phyloP scores from a whole-genome alignment of 2,888 invertebrate genomes.

The Brachypterus glaber region DNA sequence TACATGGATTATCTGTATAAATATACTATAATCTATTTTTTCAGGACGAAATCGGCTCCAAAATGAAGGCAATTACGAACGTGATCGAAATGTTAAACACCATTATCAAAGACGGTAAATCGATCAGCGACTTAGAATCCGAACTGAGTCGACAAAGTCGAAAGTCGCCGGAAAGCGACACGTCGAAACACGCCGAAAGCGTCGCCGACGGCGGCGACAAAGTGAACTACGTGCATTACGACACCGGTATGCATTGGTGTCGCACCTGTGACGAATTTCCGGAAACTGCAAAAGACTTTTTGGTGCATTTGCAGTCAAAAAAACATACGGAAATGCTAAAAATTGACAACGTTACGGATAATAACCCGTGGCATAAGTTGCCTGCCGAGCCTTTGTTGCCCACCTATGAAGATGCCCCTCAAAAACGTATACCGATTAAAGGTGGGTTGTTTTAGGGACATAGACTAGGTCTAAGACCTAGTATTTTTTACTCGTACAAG shows the following conservation, averaged over 20 bases:
- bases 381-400: conserved; percentile 56
- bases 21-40: no score
- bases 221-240: conserved; percentile 76
- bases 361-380: conserved; percentile 67
- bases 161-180: conserved; percentile 9
- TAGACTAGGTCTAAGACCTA: no score
- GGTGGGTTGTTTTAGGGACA: no score
- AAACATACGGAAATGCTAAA: conserved; percentile 59
- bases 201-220: conserved; percentile 24
- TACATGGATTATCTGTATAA: no score
- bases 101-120: conserved; percentile 66
- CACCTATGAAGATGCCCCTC: conserved; percentile 58
- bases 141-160: conserved; percentile 25
- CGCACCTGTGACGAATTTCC: conserved; percentile 79
- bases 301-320: conserved; percentile 72
- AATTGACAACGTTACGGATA: conserved; percentile 55
- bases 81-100: conserved; percentile 82
- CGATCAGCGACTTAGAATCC: conserved; percentile 38
- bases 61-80: conserved; percentile 74
- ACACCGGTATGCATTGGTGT: conserved; percentile 88
- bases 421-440: conserved; percentile 73
- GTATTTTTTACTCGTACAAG: no score
- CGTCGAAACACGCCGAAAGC: conserved; percentile 19
- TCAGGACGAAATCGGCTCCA: conserved; percentile 68
- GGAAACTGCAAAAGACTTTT: conserved; percentile 74